A percentile compares a stretch with the other conserved stretches of the same genome.
Evolutionary conservation across 2,113 vertebrate genomes (phyloP).

Genomic region (Alouatta palliata): DNA sequence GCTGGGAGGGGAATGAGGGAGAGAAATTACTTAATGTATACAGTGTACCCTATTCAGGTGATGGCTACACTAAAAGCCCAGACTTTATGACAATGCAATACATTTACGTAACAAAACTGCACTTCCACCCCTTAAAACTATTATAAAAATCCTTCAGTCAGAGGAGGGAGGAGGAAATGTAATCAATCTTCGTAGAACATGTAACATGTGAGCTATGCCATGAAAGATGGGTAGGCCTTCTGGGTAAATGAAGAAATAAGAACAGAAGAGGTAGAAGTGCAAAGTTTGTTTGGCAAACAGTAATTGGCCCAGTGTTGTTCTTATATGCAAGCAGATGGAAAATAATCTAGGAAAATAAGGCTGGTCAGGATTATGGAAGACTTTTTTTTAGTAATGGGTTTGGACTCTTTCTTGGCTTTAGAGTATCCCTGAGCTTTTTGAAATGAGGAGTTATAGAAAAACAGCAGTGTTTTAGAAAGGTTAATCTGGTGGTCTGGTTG

Average conservation of each 20-base stretch:
- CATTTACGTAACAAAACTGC: not conserved
- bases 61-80: not conserved
- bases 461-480: not conserved
- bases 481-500: not conserved
- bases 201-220: not conserved
- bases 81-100: not conserved
- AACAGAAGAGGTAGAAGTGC: not conserved
- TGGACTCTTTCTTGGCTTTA: not conserved
- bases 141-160: not conserved
- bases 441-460: not conserved
- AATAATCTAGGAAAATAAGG: not conserved
- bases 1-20: not conserved
- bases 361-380: not conserved
- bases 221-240: not conserved
- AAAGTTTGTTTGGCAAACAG: not conserved
- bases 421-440: not conserved
- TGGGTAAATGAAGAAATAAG: not conserved
- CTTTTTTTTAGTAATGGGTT: not conserved
- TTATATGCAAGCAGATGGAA: not conserved
- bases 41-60: not conserved
- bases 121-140: not conserved
- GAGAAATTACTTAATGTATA: not conserved
- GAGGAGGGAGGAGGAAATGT: not conserved
- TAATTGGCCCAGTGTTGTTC: not conserved
- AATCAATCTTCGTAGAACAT: not conserved